phyloP scores from a whole-genome alignment of 2,113 vertebrate species.

The Galeopterus variegatus region DNA sequence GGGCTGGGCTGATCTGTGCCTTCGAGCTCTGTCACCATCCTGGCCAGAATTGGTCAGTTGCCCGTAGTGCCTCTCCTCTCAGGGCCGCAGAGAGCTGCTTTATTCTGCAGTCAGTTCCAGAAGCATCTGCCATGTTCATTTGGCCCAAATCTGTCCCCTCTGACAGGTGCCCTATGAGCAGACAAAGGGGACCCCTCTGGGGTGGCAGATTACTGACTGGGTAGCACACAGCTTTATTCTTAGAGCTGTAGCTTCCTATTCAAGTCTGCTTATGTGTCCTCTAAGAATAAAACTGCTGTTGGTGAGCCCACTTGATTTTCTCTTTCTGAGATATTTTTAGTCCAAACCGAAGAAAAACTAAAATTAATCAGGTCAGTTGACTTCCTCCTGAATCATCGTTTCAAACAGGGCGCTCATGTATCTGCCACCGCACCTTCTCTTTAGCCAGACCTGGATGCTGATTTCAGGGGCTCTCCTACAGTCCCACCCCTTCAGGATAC shows the following conservation, averaged over 20 bases:
- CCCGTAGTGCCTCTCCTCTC: neutral
- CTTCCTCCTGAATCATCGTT: constrained; percentile 45
- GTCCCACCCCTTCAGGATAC: too few species aligned
- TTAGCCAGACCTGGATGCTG: too few species aligned
- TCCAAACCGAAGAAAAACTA: constrained; percentile 20
- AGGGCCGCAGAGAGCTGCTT: neutral
- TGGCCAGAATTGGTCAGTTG: accelerated
- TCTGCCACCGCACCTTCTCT: neutral
- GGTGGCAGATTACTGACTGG: neutral
- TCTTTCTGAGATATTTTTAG: constrained; percentile 77
- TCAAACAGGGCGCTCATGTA: neutral
- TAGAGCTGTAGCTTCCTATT: neutral
- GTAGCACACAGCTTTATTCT: constrained; percentile 10
- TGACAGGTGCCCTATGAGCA: neutral
- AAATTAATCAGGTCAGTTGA: constrained; percentile 45
- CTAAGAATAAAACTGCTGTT: constrained; percentile 50
- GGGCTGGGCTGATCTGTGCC: accelerated
- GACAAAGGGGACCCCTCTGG: neutral
- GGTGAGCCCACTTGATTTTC: constrained; percentile 41
- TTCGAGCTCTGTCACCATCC: accelerated
- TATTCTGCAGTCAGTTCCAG: accelerated
- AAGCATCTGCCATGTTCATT: accelerated
- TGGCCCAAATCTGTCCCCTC: neutral
- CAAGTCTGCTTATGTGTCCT: neutral
- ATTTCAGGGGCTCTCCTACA: accelerated